Conservation (phyloP, 1,140 invertebrate species). For the Archegozetes longisetosus region DNA sequence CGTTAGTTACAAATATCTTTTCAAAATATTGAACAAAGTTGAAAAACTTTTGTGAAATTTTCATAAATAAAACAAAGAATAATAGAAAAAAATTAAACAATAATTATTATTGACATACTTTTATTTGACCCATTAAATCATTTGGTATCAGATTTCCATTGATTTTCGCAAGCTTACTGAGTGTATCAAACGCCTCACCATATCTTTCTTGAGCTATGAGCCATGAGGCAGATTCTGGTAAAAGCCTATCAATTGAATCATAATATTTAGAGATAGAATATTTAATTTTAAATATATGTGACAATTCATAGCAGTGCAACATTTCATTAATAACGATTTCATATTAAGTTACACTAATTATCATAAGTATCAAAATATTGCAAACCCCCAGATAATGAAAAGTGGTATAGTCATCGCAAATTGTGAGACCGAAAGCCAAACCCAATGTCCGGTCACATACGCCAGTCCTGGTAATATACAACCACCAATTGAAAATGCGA, state of each 20-base stretch:
- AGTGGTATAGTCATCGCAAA: not conserved
- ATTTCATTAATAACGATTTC: not conserved
- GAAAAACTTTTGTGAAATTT: too few species aligned
- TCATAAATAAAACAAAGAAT: too few species aligned
- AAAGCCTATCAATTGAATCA: constrained; percentile 21
- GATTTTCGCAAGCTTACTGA: constrained; percentile 27
- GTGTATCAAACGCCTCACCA: constrained; percentile 28
- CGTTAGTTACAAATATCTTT: too few species aligned
- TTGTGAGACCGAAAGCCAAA: not conserved
- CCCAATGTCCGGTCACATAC: constrained; percentile 36
- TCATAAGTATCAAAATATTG: too few species aligned
- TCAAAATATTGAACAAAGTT: too few species aligned
- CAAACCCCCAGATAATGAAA: not conserved
- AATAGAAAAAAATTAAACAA: not conserved
- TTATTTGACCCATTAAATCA: constrained; percentile 10
- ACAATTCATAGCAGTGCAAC: not conserved
- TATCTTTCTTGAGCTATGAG: constrained; percentile 30
- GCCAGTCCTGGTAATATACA: constrained; percentile 62
- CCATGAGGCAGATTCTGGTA: constrained; percentile 36
- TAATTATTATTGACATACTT: constrained; percentile 2
- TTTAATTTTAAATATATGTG: not conserved
- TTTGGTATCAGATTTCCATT: constrained; percentile 23
- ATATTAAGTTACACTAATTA: too few species aligned
- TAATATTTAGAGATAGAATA: constrained; percentile 2
- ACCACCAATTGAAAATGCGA: constrained; percentile 69